Conservation (phyloP, 1,140 invertebrate species). For the Prorops nasuta region DNA sequence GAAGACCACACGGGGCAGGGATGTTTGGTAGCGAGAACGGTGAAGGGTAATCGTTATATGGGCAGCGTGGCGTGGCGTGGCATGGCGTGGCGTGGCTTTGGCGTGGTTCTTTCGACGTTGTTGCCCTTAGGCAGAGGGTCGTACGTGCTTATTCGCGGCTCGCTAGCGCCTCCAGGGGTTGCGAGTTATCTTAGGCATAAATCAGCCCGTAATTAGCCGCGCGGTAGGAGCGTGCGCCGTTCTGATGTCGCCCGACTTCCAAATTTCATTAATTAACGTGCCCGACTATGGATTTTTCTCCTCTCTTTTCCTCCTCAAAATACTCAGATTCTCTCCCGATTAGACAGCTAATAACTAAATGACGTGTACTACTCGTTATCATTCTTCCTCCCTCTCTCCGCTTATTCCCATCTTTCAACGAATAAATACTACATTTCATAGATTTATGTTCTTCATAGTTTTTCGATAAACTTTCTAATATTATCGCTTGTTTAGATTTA, state of each 20-base stretch:
- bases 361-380: not conserved
- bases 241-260: slow-evolving; percentile 30
- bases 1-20: slow-evolving; percentile 11
- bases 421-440: too few species aligned
- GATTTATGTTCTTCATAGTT: too few species aligned
- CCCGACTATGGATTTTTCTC: not conserved
- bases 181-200: slow-evolving; percentile 29
- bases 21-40: slow-evolving; percentile 13
- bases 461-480: too few species aligned
- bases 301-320: not conserved
- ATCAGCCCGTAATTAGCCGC: slow-evolving; percentile 34
- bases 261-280: slow-evolving; percentile 40
- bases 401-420: too few species aligned
- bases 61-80: too few species aligned
- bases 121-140: slow-evolving; percentile 11
- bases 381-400: not conserved
- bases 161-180: slow-evolving; percentile 16
- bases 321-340: not conserved
- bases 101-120: too few species aligned
- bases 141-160: slow-evolving; percentile 19
- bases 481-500: too few species aligned
- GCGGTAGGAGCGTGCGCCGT: slow-evolving; percentile 16
- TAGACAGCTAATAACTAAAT: not conserved
- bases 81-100: too few species aligned
- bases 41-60: slow-evolving; percentile 20